A percentile compares a stretch with the other conserved stretches of the same genome.
These are phyloP conservation scores for Sterna hirundo DNA, from an alignment of 2,113 vertebrate genomes.

Conservation along the genomic window DNA sequence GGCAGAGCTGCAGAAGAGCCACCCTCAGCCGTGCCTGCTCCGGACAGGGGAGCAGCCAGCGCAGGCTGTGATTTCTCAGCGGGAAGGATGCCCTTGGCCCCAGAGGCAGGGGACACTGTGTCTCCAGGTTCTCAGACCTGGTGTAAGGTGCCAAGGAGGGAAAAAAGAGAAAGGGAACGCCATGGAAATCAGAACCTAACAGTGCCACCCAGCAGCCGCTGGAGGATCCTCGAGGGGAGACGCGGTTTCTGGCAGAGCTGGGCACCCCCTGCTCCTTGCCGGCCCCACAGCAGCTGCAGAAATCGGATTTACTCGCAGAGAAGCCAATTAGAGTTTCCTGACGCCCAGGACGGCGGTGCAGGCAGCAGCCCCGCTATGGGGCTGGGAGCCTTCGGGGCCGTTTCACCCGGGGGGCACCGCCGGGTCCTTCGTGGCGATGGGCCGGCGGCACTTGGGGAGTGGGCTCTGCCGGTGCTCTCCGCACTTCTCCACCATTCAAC, in stretches of 20 bases:
- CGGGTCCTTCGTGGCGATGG: fast-evolving
- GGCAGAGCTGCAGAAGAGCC: background rate
- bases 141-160: background rate
- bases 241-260: background rate
- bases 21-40: background rate
- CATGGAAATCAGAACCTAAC: fast-evolving
- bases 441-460: fast-evolving
- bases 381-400: fast-evolving
- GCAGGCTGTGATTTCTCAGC: background rate
- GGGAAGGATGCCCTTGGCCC: background rate
- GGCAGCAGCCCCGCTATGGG: fast-evolving
- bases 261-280: background rate
- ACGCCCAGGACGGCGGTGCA: background rate
- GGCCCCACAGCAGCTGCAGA: background rate
- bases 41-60: background rate
- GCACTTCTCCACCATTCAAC: background rate
- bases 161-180: background rate
- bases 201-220: background rate
- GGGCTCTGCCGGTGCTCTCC: background rate
- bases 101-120: fast-evolving
- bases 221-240: fast-evolving
- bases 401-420: fast-evolving
- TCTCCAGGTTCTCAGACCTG: background rate
- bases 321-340: background rate
- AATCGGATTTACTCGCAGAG: background rate